phyloP scores from a whole-genome alignment of 2,797 vertebrate genomes.

The Onychomys leucogaster region DNA sequence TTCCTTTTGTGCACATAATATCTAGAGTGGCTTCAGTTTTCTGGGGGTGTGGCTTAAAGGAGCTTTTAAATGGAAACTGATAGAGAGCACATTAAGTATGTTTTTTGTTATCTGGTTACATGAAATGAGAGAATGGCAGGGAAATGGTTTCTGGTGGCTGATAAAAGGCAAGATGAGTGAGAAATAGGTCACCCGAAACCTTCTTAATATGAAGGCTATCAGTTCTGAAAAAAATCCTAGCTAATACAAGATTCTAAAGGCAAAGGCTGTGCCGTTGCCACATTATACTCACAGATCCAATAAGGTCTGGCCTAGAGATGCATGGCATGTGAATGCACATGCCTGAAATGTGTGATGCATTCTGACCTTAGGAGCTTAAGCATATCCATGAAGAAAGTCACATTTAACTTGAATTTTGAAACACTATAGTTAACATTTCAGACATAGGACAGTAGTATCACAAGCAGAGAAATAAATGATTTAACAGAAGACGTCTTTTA shows the following conservation, averaged over 20 bases:
- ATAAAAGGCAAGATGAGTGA: background rate
- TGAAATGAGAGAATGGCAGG: background rate
- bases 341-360: background rate
- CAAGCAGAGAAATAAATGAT: background rate
- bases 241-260: background rate
- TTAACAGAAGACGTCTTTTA: background rate
- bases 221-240: background rate
- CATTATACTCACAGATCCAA: background rate
- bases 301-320: no score
- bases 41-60: background rate
- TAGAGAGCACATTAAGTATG: background rate
- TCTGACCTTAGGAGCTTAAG: background rate
- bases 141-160: background rate
- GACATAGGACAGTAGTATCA: background rate
- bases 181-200: background rate
- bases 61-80: background rate
- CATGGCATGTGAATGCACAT: fast-evolving
- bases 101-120: background rate
- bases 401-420: background rate
- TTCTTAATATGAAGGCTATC: background rate
- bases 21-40: background rate
- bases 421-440: background rate
- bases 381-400: background rate
- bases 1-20: background rate
- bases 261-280: background rate